Evolutionary conservation across 2,113 vertebrate species (phyloP).

Genomic region (Labrus mixtus): DNA sequence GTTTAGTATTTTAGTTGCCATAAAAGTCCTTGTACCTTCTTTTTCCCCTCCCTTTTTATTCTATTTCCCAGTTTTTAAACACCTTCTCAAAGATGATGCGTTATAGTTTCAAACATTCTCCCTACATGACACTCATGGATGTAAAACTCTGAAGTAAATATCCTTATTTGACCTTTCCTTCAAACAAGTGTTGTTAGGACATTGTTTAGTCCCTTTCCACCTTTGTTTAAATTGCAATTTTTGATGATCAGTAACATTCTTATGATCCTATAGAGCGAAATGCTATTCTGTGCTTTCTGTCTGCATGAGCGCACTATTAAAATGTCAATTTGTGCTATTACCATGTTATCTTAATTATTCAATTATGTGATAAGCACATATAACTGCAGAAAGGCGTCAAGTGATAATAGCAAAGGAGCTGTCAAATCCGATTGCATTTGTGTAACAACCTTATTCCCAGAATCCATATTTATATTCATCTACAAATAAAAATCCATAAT

Average conservation of each 20-base stretch:
- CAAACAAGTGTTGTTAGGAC: background rate
- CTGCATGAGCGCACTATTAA: background rate
- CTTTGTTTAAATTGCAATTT: too few relatives aligned
- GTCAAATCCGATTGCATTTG: background rate
- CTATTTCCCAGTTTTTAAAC: too few relatives aligned
- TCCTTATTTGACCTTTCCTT: background rate
- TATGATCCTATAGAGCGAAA: background rate
- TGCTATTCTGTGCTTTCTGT: too few relatives aligned
- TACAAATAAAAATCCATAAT: constrained; percentile 17
- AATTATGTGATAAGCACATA: background rate
- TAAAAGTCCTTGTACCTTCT: background rate
- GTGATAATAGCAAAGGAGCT: background rate
- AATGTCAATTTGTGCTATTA: background rate
- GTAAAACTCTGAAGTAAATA: too few relatives aligned
- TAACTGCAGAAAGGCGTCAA: constrained; percentile 1
- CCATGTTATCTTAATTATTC: too few relatives aligned
- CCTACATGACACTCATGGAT: too few relatives aligned
- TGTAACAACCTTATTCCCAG: background rate
- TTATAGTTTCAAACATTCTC: too few relatives aligned
- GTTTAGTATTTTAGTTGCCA: background rate
- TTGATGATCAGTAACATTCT: too few relatives aligned
- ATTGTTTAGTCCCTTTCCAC: too few relatives aligned
- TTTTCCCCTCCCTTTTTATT: background rate
- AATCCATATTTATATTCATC: constrained; percentile 3
- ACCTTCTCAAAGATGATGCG: too few relatives aligned